These are phyloP conservation scores for Palaemon carinicauda DNA, from an alignment of 1,140 invertebrate species.

Conservation along the genomic window DNA sequence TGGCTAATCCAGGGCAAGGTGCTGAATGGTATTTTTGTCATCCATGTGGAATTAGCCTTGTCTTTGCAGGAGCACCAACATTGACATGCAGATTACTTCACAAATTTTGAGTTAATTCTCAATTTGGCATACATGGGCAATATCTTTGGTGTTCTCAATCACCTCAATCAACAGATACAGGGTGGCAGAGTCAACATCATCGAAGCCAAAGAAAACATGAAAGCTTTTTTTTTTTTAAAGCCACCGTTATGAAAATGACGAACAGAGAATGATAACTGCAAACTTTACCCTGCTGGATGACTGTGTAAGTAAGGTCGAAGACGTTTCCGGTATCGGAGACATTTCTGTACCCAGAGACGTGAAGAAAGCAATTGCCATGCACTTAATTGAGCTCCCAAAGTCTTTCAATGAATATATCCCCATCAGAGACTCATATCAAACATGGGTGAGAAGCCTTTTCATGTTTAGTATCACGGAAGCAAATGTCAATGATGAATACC, in stretches of 20 bases:
- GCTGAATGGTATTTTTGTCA: no score
- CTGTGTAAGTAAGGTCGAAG: constrained; percentile 27
- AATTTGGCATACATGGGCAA: no score
- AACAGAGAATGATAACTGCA: constrained; percentile 55
- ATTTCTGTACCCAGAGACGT: constrained; percentile 22
- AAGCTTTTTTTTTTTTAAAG: background rate
- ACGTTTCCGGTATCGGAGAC: no score
- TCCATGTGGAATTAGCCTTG: constrained; percentile 15
- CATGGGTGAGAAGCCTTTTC: no score
- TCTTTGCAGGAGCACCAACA: background rate
- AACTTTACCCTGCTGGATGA: constrained; percentile 52
- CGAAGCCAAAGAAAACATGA: constrained; percentile 7
- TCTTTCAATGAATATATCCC: constrained; percentile 7
- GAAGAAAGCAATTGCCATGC: constrained; percentile 37
- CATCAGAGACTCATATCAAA: no score
- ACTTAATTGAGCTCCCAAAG: constrained; percentile 5
- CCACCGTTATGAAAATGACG: constrained; percentile 49
- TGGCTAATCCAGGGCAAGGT: no score
- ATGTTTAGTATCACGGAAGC: no score
- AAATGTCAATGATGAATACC: no score
- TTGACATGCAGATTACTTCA: no score
- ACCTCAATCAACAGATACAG: no score
- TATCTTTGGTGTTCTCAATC: no score
- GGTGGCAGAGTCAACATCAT: constrained; percentile 22
- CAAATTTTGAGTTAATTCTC: no score